Percentiles rank a stretch among this genome's conserved stretches.
phyloP scores from a whole-genome alignment of 2,113 vertebrate genomes.

The Bos indicus region DNA sequence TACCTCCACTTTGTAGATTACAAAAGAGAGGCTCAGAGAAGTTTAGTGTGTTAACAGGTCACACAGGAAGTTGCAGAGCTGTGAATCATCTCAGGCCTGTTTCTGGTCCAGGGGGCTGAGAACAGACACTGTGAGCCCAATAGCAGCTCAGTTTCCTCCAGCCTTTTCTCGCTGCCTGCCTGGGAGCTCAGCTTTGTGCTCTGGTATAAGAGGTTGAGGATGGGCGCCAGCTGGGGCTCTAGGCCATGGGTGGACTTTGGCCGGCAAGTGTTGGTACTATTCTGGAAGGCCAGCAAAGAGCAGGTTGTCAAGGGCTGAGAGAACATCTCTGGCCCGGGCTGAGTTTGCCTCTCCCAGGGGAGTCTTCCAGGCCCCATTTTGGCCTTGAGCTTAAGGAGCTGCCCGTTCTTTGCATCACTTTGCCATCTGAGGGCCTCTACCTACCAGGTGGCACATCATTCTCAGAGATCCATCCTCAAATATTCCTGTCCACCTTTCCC shows the following conservation, averaged over 20 bases:
- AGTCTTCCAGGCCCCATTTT: background rate
- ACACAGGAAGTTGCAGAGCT: background rate
- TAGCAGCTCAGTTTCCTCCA: accelerated
- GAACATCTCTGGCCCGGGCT: background rate
- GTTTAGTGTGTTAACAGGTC: background rate
- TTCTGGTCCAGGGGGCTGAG: background rate
- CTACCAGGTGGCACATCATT: background rate
- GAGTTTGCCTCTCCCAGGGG: background rate
- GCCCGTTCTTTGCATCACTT: background rate
- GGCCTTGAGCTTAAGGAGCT: background rate
- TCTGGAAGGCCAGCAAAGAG: background rate
- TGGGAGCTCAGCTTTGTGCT: background rate
- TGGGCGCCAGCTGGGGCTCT: too few species aligned
- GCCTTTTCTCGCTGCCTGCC: too few species aligned
- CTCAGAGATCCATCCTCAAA: background rate
- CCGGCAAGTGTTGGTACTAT: too few species aligned
- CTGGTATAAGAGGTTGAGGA: background rate
- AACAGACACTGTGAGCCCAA: background rate
- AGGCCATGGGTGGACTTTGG: background rate
- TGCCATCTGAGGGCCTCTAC: background rate
- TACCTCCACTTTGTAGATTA: background rate
- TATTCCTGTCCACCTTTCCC: background rate
- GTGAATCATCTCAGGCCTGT: background rate
- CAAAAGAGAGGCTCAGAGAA: background rate
- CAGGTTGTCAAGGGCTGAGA: background rate